These are phyloP conservation scores for Channa argus DNA, from an alignment of 2,113 vertebrate genomes.

Conservation along the genomic window DNA sequence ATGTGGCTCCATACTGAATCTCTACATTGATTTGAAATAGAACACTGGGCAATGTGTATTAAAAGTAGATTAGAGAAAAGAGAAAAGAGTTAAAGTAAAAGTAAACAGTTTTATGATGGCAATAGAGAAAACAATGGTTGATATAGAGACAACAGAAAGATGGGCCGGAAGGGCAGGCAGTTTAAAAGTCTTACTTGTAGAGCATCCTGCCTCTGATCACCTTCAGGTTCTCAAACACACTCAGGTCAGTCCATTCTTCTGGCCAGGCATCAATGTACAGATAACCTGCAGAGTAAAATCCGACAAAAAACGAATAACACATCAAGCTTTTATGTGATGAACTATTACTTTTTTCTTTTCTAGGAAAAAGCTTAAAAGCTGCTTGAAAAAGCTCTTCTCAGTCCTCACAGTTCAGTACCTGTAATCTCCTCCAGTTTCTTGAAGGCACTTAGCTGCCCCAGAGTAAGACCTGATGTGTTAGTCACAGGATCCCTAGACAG, in stretches of 20 bases:
- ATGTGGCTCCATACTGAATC: not conserved
- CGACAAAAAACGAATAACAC: not conserved
- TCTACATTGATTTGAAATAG: not conserved
- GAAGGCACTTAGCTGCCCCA: constrained; percentile 86
- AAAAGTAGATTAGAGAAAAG: not conserved
- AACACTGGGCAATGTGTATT: not conserved
- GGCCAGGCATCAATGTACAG: constrained; percentile 95
- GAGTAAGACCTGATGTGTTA: constrained; percentile 82
- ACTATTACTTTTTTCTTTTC: no score
- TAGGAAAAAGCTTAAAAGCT: not conserved
- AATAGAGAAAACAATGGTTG: not conserved
- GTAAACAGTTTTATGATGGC: no score
- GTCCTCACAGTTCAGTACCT: constrained; percentile 77
- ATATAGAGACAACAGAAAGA: no score
- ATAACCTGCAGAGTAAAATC: constrained; percentile 84
- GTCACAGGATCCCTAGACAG: constrained; percentile 83
- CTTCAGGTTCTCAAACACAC: constrained; percentile 91
- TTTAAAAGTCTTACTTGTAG: constrained; percentile 86
- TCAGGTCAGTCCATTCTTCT: constrained; percentile 80
- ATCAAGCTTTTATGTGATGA: no score
- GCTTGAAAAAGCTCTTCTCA: not conserved
- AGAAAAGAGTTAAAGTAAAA: no score
- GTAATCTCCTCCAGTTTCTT: constrained; percentile 92
- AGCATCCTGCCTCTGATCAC: constrained; percentile 91
- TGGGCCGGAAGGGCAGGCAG: not conserved